Base-by-base conservation (phyloP, 2,797 vertebrate species). In the Chanos chanos region DNA sequence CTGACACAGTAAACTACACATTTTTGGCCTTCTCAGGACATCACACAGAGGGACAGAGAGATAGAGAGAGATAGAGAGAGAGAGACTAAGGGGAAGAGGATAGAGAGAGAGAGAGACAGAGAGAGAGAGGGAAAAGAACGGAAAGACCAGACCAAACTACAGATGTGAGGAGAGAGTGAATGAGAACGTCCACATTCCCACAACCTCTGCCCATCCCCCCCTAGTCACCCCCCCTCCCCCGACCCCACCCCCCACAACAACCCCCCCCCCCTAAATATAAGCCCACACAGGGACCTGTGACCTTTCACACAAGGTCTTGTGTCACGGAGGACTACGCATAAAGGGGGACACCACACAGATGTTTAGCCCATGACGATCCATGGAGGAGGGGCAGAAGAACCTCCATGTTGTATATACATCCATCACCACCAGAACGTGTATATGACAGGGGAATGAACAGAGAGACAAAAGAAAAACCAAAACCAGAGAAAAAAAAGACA, bases 261-360 rank as follows among this genome's bases (percentile, higher is more conserved):
- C 52, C 52, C 37, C 25, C 53, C 49, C 52, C 52, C 37, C 25
- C 53, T 49, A 65, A 57, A 64, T 47, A 61, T 60, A 65, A 56
- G 61, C 45, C 56, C 39, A 22, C 15, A 3, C n/a, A 13, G 25
- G 52, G 45, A 24, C 57, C 54, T 62, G 25, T 60, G 41, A 68
- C 33, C 57, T 50, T 48, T 63, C 24, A 31, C 54, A 36, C 28
- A 15, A 12, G 7, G 36, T 40, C 49, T 18, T 25, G 19, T 44
- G 47, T 43, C 25, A 36, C 33, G 47, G 36, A 61, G 25, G n/a
- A n/a, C n/a, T n/a, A n/a, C 21, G 36, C 10, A 43, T 24, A 48
- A 49, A 7, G n/a, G 25, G 2, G 21, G 36, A 44, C 31, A 4
- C 1, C 7, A 7, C 22, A 16, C 48, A 62, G 49, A 62, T 44